phyloP scores from a whole-genome alignment of 2,113 vertebrate genomes.

The Danio rerio region GRCz12tu NC_133192.1:18694001-18694500 shows the following conservation, averaged over 20 bases:
- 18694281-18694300: slow-evolving; percentile 17
- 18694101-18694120: slow-evolving; percentile 41
- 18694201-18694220: slow-evolving; percentile 1
- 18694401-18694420: neutral
- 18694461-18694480: slow-evolving; percentile 49
- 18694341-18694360: slow-evolving; percentile 1
- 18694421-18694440: slow-evolving; percentile 35
- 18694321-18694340: neutral
- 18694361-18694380: neutral
- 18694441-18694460: slow-evolving; percentile 46
- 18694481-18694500: slow-evolving; percentile 61
- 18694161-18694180: slow-evolving; percentile 41
- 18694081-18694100: slow-evolving; percentile 25
- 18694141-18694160: slow-evolving; percentile 25
- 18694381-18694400: neutral
- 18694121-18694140: slow-evolving; percentile 31
- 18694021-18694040: neutral
- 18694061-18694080: slow-evolving; percentile 12
- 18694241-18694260: slow-evolving; percentile 24
- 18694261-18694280: neutral
- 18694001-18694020: neutral
- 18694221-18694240: slow-evolving; percentile 18
- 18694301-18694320: slow-evolving; percentile 30
- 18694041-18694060: neutral
- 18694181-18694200: neutral